A percentile compares a stretch with the other conserved stretches of the same genome.
phyloP scores from a whole-genome alignment of 2,888 invertebrate genomes.

The Torymus aiolomorphi region DNA sequence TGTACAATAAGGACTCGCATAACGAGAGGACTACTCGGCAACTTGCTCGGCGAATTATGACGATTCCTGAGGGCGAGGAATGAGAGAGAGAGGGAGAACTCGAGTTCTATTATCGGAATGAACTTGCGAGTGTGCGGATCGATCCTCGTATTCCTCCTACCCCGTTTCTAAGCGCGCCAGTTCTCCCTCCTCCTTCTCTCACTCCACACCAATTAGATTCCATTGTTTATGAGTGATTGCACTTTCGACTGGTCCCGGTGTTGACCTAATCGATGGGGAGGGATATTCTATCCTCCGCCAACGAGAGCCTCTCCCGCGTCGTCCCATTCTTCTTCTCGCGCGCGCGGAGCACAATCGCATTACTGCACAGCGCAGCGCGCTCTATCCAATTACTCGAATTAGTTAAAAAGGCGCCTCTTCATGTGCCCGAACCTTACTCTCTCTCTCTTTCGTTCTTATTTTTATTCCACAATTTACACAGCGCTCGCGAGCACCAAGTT shows the following conservation, averaged over 20 bases:
- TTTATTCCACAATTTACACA: no score
- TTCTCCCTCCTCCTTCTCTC: background rate
- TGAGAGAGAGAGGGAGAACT: background rate
- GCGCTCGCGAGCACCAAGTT: no score
- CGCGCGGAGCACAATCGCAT: background rate
- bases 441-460: no score
- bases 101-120: constrained; percentile 34
- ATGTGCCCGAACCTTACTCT: no score
- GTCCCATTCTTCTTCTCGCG: no score
- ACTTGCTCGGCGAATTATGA: constrained; percentile 34
- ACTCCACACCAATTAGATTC: constrained; percentile 36
- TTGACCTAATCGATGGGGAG: constrained; percentile 44
- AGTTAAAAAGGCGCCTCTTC: no score
- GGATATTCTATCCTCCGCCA: constrained; percentile 7
- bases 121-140: constrained; percentile 20
- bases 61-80: constrained; percentile 2
- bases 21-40: constrained; percentile 10
- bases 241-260: constrained; percentile 27
- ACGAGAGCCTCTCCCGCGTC: background rate
- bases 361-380: no score
- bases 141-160: constrained; percentile 18
- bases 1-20: background rate
- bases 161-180: constrained; percentile 33
- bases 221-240: constrained; percentile 50
- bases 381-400: constrained; percentile 2